A percentile compares a stretch with the other conserved stretches of the same genome.
These are phyloP conservation scores for Salpingus planirostris DNA, from an alignment of 2,888 invertebrate genomes.

Conservation along the genomic window DNA sequence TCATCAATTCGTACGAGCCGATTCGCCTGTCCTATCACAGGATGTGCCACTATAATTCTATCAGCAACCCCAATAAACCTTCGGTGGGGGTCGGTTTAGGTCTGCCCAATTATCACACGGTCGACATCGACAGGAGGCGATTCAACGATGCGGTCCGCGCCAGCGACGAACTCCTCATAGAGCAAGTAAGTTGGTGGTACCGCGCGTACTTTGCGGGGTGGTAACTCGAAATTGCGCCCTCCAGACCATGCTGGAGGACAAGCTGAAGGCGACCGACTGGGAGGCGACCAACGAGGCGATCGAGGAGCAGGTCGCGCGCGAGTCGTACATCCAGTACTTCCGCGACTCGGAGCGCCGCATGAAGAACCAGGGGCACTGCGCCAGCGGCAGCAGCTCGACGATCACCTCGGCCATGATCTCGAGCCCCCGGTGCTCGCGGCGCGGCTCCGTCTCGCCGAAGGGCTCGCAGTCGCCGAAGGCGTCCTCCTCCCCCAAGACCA, in stretches of 20 bases:
- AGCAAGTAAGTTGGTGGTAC: no score
- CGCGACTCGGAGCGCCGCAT: conserved; percentile 38
- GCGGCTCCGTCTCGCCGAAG: conserved; percentile 38
- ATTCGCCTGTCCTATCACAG: conserved; percentile 80
- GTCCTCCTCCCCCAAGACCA: conserved; percentile 30
- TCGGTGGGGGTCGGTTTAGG: conserved; percentile 78
- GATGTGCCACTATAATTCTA: conserved; percentile 80
- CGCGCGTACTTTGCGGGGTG: no score
- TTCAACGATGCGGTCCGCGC: conserved; percentile 66
- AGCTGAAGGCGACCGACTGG: conserved; percentile 82
- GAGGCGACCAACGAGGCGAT: conserved; percentile 87
- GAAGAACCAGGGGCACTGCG: conserved; percentile 35
- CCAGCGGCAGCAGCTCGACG: conserved; percentile 38
- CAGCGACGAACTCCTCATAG: conserved; percentile 71
- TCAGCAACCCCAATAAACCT: conserved; percentile 75
- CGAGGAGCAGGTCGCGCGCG: conserved; percentile 77
- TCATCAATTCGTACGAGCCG: conserved; percentile 64
- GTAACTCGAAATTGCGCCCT: no score
- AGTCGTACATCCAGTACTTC: conserved; percentile 68
- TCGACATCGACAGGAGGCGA: conserved; percentile 59
- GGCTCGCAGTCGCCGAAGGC: conserved; percentile 37
- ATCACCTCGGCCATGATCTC: conserved; percentile 34
- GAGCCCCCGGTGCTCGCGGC: conserved; percentile 32
- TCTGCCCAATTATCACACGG: conserved; percentile 63
- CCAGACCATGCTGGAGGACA: conserved; percentile 83